These are phyloP conservation scores for Tretioscincus oriximinensis DNA, from an alignment of 2,113 vertebrate genomes.

Conservation along the genomic window DNA sequence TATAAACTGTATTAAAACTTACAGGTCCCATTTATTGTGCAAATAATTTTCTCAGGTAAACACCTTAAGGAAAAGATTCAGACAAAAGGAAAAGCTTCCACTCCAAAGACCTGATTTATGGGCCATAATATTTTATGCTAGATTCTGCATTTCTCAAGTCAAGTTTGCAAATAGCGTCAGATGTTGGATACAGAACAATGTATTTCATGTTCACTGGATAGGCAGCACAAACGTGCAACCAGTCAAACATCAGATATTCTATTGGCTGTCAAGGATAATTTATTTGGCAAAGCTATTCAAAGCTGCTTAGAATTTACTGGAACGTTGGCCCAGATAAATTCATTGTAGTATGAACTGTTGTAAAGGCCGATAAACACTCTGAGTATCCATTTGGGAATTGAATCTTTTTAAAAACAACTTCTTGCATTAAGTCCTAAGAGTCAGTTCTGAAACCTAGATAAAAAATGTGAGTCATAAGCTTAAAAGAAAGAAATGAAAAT, in stretches of 20 bases:
- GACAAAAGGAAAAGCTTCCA: background rate
- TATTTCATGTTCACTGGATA: conserved; percentile 16
- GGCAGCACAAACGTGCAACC: conserved; percentile 19
- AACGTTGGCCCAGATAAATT: conserved; percentile 36
- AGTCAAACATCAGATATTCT: conserved; percentile 33
- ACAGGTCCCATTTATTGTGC: background rate
- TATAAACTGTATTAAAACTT: background rate
- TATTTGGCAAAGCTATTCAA: conserved; percentile 57
- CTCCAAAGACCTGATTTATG: background rate
- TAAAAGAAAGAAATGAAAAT: no score
- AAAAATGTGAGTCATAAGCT: background rate
- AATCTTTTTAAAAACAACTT: conserved; percentile 35
- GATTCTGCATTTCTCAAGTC: conserved; percentile 4
- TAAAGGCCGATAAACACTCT: conserved; percentile 60
- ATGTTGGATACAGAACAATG: conserved; percentile 8
- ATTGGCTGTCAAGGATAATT: conserved; percentile 47
- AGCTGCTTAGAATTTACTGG: conserved; percentile 61
- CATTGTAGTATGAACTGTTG: conserved; percentile 48
- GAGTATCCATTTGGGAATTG: conserved; percentile 44
- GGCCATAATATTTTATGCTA: background rate
- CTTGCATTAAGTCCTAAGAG: conserved; percentile 37
- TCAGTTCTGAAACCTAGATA: conserved; percentile 43
- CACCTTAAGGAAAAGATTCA: background rate
- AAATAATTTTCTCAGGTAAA: background rate
- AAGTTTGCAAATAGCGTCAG: conserved; percentile 20